Percentiles rank a stretch among this genome's conserved stretches.
Conservation (phyloP, 2,888 invertebrate species). For the Adineta ricciae region DNA sequence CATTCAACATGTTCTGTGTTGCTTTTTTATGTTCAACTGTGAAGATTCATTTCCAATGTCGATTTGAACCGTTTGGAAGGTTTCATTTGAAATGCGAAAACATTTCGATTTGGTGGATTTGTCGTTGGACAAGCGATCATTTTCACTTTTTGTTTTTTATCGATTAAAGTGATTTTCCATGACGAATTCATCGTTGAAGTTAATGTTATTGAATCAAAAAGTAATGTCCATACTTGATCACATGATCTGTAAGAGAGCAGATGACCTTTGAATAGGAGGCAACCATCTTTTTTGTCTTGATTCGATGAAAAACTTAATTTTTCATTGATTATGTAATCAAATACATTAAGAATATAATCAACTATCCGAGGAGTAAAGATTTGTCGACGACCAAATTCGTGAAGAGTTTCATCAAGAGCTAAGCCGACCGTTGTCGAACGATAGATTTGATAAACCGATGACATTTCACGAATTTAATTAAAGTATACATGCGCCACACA, state of each 20-base stretch:
- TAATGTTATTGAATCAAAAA: not conserved
- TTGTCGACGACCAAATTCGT: not conserved
- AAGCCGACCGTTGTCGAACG: not conserved
- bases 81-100: too few species aligned
- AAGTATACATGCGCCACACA: too few species aligned
- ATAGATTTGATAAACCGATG: not conserved
- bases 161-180: not conserved
- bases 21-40: too few species aligned
- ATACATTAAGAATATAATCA: not conserved
- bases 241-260: not conserved
- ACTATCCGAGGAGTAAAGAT: not conserved
- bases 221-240: conserved; percentile 8
- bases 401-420: not conserved
- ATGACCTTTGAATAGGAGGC: not conserved
- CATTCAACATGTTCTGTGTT: not conserved
- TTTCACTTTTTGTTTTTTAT: not conserved
- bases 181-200: not conserved
- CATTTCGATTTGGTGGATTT: not conserved
- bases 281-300: not conserved
- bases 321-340: not conserved
- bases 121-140: not conserved
- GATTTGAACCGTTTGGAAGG: too few species aligned
- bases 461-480: not conserved
- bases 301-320: not conserved
- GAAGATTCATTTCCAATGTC: too few species aligned